Percentiles rank a stretch among this genome's conserved stretches.
These are phyloP conservation scores for Anthopleura xanthogrammica DNA, from an alignment of 92 coral and sea anemone genomes.

Conservation along the genomic window DNA sequence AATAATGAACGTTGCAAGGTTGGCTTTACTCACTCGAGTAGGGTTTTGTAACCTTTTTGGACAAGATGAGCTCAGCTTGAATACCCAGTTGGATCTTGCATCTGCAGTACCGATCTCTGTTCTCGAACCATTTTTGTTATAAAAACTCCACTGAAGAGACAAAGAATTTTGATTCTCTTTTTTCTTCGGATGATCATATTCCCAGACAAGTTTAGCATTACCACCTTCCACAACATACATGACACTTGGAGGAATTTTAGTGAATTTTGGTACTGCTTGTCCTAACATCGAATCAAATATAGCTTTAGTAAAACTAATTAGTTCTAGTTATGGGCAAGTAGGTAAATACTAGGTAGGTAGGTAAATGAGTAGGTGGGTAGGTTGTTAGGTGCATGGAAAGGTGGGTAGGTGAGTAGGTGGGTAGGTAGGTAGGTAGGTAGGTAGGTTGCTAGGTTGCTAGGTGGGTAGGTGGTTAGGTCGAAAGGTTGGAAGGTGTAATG, in stretches of 20 bases:
- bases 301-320: no score
- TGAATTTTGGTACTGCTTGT: background rate
- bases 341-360: no score
- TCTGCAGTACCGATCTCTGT: slow-evolving; percentile 5
- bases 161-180: background rate
- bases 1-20: no score
- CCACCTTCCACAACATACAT: background rate
- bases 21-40: background rate
- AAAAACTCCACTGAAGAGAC: background rate
- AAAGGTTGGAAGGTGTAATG: no score
- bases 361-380: no score
- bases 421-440: no score
- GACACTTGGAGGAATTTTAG: background rate
- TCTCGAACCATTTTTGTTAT: background rate
- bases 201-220: background rate
- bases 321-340: no score
- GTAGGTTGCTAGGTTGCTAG: no score
- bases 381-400: no score
- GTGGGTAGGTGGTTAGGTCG: no score
- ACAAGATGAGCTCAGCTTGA: background rate
- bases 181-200: background rate
- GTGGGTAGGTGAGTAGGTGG: no score
- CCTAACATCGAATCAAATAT: no score
- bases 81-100: background rate
- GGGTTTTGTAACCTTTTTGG: slow-evolving; percentile 9